Percentiles rank a stretch among this genome's conserved stretches.
Evolutionary conservation across 35 echinoderm and acorn worm species (phyloP).

Genomic region (Ptychodera flava): DNA sequence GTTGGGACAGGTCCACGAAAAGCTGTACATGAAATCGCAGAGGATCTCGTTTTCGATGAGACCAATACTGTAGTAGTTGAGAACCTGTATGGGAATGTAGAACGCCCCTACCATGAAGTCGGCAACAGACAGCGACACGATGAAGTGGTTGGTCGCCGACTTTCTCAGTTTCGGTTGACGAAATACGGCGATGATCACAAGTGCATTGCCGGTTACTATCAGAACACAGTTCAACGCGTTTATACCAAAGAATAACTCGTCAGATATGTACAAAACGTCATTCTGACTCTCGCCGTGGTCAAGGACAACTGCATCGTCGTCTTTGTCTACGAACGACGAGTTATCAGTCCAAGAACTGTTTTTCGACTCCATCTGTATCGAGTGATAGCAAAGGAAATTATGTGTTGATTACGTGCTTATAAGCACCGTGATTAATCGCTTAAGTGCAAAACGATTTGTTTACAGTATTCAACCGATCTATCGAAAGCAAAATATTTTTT

Average conservation of each 20-base stretch:
- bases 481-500: too few relatives aligned
- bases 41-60: not conserved
- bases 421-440: too few relatives aligned
- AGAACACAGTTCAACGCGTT: not conserved
- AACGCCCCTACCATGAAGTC: not conserved
- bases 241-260: not conserved
- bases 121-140: not conserved
- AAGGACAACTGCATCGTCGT: too few relatives aligned
- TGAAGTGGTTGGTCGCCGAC: not conserved
- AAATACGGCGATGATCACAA: not conserved
- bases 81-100: not conserved
- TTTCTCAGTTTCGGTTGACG: not conserved
- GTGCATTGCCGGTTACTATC: not conserved
- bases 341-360: too few relatives aligned
- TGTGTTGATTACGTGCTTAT: too few relatives aligned
- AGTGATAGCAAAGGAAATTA: too few relatives aligned
- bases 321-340: too few relatives aligned
- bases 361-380: too few relatives aligned
- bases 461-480: too few relatives aligned
- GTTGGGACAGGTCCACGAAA: not conserved
- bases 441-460: too few relatives aligned
- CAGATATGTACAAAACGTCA: not conserved
- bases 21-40: not conserved
- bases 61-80: not conserved
- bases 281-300: too few relatives aligned